Conservation (phyloP, 2,888 invertebrate species). For the Chloroclystis v-ata region DNA sequence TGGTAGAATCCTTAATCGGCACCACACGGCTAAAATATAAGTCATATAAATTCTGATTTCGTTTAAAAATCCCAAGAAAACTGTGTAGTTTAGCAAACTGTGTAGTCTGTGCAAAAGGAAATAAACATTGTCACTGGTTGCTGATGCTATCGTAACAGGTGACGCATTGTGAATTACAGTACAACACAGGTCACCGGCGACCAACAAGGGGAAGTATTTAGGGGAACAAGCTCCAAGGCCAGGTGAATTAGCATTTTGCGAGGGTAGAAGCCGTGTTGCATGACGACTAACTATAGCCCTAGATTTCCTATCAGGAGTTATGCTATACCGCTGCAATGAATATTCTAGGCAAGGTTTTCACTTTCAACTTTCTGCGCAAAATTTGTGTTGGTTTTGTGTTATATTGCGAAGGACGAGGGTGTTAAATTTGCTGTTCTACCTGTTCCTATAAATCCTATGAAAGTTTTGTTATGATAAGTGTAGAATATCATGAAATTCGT, state of each 20-base stretch:
- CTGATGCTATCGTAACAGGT: background rate
- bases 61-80: no score
- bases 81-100: no score
- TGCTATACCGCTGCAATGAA: background rate
- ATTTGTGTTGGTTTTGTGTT: background rate
- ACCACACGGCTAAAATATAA: no score
- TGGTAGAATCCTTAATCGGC: no score
- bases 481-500: no score
- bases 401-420: no score
- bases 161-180: slow-evolving; percentile 5
- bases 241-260: slow-evolving; percentile 12
- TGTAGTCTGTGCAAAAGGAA: background rate
- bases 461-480: no score
- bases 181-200: slow-evolving; percentile 5
- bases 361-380: background rate
- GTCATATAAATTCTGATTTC: no score
- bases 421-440: no score
- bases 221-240: slow-evolving; percentile 11
- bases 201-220: slow-evolving; percentile 9
- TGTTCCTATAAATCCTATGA: no score
- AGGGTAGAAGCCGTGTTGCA: slow-evolving; percentile 11
- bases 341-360: slow-evolving; percentile 1
- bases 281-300: slow-evolving; percentile 7
- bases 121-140: no score
- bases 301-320: slow-evolving; percentile 11